Percentiles rank a stretch among this genome's conserved stretches.
phyloP scores from a whole-genome alignment of 2,888 invertebrate genomes.

The Drosophila anomalata region DNA sequence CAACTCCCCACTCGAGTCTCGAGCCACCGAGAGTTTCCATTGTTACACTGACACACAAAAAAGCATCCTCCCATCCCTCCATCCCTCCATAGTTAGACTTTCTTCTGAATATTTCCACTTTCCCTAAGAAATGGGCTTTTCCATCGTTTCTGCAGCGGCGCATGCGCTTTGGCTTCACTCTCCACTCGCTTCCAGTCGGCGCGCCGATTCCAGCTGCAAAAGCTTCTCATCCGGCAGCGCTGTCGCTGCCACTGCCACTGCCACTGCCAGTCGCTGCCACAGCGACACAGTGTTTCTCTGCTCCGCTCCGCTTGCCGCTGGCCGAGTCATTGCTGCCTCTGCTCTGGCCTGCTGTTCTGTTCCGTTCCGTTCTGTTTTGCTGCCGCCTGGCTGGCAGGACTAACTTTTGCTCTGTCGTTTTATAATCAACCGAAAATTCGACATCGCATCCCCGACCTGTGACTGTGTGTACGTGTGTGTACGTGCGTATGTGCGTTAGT shows the following conservation, averaged over 20 bases:
- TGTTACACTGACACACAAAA: conserved; percentile 82
- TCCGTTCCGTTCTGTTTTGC: conserved; percentile 68
- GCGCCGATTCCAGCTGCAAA: conserved; percentile 52
- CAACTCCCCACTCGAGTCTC: conserved; percentile 12
- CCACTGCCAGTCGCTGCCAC: not conserved
- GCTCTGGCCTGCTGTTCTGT: conserved; percentile 51
- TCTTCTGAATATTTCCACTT: not conserved
- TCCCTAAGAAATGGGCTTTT: conserved; percentile 43
- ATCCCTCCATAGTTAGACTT: not conserved
- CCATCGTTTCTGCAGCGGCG: conserved; percentile 63
- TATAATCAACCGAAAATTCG: conserved; percentile 72
- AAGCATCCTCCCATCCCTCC: conserved; percentile 4
- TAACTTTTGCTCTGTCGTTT: conserved; percentile 82
- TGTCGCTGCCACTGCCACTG: conserved; percentile 35
- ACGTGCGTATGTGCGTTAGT: conserved; percentile 32
- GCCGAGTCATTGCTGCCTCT: conserved; percentile 57
- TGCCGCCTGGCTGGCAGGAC: conserved; percentile 63
- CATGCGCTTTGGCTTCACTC: conserved; percentile 61
- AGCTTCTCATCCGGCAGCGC: conserved; percentile 51
- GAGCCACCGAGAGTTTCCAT: conserved; percentile 60
- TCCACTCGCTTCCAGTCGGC: conserved; percentile 16
- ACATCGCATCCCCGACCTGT: conserved; percentile 9
- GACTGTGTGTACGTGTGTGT: conserved; percentile 21
- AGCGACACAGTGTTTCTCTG: not conserved
- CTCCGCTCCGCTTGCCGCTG: conserved; percentile 64